Evolutionary conservation across 2,113 vertebrate species (phyloP), one percentile per base, ranked within the genome.

Genomic region (Oncorhynchus keta): DNA sequence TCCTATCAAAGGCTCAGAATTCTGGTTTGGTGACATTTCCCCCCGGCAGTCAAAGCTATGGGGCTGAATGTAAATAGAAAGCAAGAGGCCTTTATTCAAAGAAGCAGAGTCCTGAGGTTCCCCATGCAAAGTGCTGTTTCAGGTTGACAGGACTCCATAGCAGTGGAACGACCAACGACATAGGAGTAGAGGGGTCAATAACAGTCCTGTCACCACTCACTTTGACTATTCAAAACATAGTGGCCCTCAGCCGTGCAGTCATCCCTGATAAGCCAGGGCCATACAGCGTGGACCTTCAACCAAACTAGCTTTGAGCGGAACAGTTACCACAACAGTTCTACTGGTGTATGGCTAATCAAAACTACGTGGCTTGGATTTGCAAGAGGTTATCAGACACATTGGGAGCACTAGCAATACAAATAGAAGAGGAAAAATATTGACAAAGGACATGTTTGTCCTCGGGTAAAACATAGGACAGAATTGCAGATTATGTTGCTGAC

Each of bases 191-290:
- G 64, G 82, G 81, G 74, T 82, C 86, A 87, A 70, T 39, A 57
- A 67, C 75, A 35, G 73, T 28, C 18, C 55, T 72, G 65, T 13
- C 70, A 61, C 72, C 65, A 76, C 70, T 62, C 71, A 83, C 75
- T 93, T 92, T 91, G 86, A 85, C 83, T 93, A 91, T 91, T 89
- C 89, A 94, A 94, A 93, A 79, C 82, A 78, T 18, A 55, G 39
- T 45, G 39, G 49, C 68, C 26, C 32, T 59, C 24, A 65, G 79
- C 45, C 13, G 61, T 74, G 75, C 68, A 57, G 67, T 4, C 39
- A 73, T 75, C 62, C 69, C n/a, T 78, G 80, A 16, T 16, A 14
- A 55, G 24, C 30, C 12, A 28, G 1, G 16, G 51, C 51, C 39
- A 45, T 18, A 55, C 51, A 55, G 59, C n/a, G 0, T 22, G 76